A percentile compares a stretch with the other conserved stretches of the same genome.
Evolutionary conservation across 2,888 invertebrate genomes (phyloP).

Genomic region (Atrina japonica): DNA sequence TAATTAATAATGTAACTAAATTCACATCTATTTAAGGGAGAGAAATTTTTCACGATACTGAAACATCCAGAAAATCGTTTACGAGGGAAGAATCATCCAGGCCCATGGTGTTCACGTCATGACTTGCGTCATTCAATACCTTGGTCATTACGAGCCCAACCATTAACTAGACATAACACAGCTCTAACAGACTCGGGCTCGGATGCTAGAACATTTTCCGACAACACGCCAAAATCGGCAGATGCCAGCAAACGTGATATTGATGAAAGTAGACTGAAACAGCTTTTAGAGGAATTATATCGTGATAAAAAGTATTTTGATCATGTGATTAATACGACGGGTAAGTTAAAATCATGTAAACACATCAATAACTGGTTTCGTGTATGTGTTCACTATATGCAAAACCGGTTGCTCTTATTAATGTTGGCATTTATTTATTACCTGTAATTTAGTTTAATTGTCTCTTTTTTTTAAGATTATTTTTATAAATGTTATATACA

Average conservation of each 20-base stretch:
- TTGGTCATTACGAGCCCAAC: slow-evolving; percentile 29
- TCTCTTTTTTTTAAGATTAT: no score
- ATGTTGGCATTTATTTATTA: no score
- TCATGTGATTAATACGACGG: slow-evolving; percentile 57
- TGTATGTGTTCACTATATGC: no score
- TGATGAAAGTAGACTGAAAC: slow-evolving; percentile 60
- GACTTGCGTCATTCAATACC: slow-evolving; percentile 46
- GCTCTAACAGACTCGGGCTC: slow-evolving; percentile 25
- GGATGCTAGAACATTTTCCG: not conserved
- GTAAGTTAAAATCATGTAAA: no score
- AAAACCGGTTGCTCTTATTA: no score
- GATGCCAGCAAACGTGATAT: slow-evolving; percentile 35
- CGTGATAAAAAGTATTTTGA: slow-evolving; percentile 71
- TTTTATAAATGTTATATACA: no score
- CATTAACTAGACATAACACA: slow-evolving; percentile 13
- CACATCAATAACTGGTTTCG: no score
- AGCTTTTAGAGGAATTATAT: slow-evolving; percentile 67
- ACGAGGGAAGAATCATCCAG: slow-evolving; percentile 5
- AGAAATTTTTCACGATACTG: slow-evolving; percentile 48
- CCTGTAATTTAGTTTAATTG: no score
- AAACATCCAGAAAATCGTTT: slow-evolving; percentile 39
- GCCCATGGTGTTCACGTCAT: slow-evolving; percentile 42
- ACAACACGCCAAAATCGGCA: slow-evolving; percentile 40
- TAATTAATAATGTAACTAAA: no score
- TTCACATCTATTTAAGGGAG: no score